A percentile compares a stretch with the other conserved stretches of the same genome.
Conservation (phyloP, 2,888 invertebrate genomes). For the Phalangium opilio region DNA sequence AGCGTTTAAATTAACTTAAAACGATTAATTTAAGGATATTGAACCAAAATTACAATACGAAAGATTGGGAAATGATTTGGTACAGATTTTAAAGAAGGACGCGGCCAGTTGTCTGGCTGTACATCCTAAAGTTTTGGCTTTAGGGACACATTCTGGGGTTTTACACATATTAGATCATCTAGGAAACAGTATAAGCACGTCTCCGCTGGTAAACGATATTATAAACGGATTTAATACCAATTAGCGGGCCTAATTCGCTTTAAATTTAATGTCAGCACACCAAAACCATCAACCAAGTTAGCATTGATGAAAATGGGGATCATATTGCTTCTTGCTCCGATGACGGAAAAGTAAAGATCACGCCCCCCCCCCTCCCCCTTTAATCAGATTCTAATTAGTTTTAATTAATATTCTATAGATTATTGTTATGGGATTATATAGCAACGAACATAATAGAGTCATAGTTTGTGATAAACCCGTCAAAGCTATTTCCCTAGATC, state of each 20-base stretch:
- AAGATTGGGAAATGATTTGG: constrained; percentile 70
- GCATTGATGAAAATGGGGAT: constrained; percentile 63
- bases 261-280: constrained; percentile 41
- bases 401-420: constrained; percentile 34
- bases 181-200: constrained; percentile 61
- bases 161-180: constrained; percentile 82
- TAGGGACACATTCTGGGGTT: constrained; percentile 82
- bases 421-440: constrained; percentile 72
- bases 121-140: constrained; percentile 76
- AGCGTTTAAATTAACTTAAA: background rate
- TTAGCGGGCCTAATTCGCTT: background rate
- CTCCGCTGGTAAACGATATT: constrained; percentile 44
- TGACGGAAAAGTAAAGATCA: constrained; percentile 55
- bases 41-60: constrained; percentile 78
- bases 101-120: constrained; percentile 84
- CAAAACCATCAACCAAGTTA: constrained; percentile 84
- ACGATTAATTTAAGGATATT: constrained; percentile 16
- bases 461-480: constrained; percentile 64
- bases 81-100: constrained; percentile 64
- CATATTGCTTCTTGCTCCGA: constrained; percentile 74
- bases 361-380: too few relatives aligned
- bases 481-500: constrained; percentile 73
- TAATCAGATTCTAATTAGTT: background rate
- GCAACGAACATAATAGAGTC: constrained; percentile 61
- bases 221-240: too few relatives aligned